phyloP scores from a whole-genome alignment of 2,797 vertebrate species.

The Aeoliscus strigatus region DNA sequence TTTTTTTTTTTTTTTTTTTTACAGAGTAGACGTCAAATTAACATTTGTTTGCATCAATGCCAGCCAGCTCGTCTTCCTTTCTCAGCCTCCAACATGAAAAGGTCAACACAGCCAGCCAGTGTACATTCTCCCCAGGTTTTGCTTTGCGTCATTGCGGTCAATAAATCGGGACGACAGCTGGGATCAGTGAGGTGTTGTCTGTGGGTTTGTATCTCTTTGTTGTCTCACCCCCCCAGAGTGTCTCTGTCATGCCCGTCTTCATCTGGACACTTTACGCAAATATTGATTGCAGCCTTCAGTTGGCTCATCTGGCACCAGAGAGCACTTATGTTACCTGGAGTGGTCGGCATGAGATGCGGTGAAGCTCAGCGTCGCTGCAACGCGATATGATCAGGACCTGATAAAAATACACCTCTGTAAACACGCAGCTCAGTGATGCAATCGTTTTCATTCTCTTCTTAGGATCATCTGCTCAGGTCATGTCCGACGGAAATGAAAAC shows the following conservation, averaged over 20 bases:
- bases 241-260: slow-evolving; percentile 49
- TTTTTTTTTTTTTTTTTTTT: no score
- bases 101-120: slow-evolving; percentile 44
- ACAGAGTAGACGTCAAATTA: no score
- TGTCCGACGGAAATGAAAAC: no score
- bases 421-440: slow-evolving; percentile 34
- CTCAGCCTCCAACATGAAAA: slow-evolving; percentile 41
- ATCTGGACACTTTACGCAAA: slow-evolving; percentile 48
- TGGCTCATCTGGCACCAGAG: slow-evolving; percentile 46
- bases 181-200: slow-evolving; percentile 46
- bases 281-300: slow-evolving; percentile 53
- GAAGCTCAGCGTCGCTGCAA: no score
- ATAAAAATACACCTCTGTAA: no score
- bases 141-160: slow-evolving; percentile 40
- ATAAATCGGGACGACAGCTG: slow-evolving; percentile 52
- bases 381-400: no score
- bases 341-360: no score
- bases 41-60: slow-evolving; percentile 6
- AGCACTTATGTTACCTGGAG: slow-evolving; percentile 31
- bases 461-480: no score
- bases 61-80: slow-evolving; percentile 25
- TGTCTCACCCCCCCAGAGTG: slow-evolving; percentile 39
- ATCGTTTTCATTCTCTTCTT: not conserved
- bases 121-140: slow-evolving; percentile 36
- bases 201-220: slow-evolving; percentile 39